Evolutionary conservation across 2,888 invertebrate species (phyloP).

Genomic region (Hirtodrosophila duncani): DNA sequence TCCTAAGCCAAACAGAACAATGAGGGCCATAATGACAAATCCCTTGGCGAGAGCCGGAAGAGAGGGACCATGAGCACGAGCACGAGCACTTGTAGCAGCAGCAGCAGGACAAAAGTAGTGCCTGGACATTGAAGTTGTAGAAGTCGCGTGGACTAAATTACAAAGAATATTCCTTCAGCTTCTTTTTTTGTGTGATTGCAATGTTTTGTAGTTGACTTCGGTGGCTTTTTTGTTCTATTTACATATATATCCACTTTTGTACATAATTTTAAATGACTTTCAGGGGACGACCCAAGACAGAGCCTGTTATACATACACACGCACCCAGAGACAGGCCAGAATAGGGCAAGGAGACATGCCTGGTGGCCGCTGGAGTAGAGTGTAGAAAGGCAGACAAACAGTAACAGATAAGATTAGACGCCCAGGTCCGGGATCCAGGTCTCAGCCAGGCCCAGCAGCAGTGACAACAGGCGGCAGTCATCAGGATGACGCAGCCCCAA

Average conservation of each 20-base stretch:
- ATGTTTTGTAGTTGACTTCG: too few species aligned
- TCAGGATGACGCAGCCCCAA: slow-evolving; percentile 61
- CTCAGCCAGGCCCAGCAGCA: slow-evolving; percentile 11
- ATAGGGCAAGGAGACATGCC: slow-evolving; percentile 15
- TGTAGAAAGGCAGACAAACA: slow-evolving; percentile 40
- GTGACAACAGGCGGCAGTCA: slow-evolving; percentile 66
- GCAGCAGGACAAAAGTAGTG: slow-evolving; percentile 34
- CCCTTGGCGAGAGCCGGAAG: slow-evolving; percentile 42
- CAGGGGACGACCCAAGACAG: slow-evolving; percentile 57
- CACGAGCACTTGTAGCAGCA: background rate
- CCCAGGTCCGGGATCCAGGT: slow-evolving; percentile 37
- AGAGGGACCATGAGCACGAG: background rate
- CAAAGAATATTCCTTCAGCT: slow-evolving; percentile 52
- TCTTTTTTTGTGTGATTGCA: too few species aligned
- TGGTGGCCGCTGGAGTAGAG: too few species aligned
- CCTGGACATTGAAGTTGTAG: slow-evolving; percentile 69
- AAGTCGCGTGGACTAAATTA: slow-evolving; percentile 72
- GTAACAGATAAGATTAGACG: slow-evolving; percentile 67
- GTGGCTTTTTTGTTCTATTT: too few species aligned
- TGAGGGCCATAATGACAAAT: slow-evolving; percentile 52
- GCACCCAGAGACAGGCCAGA: slow-evolving; percentile 6
- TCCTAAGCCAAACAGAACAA: slow-evolving; percentile 17
- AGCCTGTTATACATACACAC: slow-evolving; percentile 19
- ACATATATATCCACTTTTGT: too few species aligned
- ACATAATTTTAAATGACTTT: slow-evolving; percentile 73